A percentile compares a stretch with the other conserved stretches of the same genome.
These are phyloP conservation scores for Charadrius vociferus DNA, from an alignment of 2,113 vertebrate genomes.

Conservation along the genomic window DNA sequence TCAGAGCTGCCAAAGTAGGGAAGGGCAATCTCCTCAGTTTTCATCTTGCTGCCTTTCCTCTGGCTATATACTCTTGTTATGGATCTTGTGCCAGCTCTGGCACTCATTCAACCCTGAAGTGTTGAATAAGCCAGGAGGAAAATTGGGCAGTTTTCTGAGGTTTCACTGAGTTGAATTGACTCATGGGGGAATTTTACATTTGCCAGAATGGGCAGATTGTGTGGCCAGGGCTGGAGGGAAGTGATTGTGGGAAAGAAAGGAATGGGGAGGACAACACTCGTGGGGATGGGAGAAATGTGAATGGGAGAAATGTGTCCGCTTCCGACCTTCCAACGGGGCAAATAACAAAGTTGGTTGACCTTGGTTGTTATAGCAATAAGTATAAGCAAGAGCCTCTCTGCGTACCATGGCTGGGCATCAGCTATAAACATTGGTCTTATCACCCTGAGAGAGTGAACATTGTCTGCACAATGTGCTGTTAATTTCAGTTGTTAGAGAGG, in stretches of 20 bases:
- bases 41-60: not conserved
- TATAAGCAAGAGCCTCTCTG: no score
- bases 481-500: no score
- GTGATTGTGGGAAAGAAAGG: not conserved
- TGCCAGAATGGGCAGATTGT: not conserved
- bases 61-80: not conserved
- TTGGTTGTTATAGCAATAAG: no score
- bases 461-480: no score
- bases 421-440: no score
- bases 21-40: not conserved
- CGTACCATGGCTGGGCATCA: no score
- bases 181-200: not conserved
- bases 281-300: not conserved
- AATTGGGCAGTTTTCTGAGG: not conserved
- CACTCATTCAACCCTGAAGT: not conserved
- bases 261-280: rapidly evolving
- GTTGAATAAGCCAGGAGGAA: not conserved
- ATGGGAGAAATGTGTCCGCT: no score
- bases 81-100: not conserved
- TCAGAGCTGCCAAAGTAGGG: not conserved
- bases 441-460: no score
- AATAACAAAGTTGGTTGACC: no score
- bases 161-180: not conserved
- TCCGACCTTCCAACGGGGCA: no score
- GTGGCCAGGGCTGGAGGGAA: not conserved